A percentile compares a stretch with the other conserved stretches of the same genome.
Conservation (phyloP, 2,113 vertebrate species). For the Eupsittula cactorum region DNA sequence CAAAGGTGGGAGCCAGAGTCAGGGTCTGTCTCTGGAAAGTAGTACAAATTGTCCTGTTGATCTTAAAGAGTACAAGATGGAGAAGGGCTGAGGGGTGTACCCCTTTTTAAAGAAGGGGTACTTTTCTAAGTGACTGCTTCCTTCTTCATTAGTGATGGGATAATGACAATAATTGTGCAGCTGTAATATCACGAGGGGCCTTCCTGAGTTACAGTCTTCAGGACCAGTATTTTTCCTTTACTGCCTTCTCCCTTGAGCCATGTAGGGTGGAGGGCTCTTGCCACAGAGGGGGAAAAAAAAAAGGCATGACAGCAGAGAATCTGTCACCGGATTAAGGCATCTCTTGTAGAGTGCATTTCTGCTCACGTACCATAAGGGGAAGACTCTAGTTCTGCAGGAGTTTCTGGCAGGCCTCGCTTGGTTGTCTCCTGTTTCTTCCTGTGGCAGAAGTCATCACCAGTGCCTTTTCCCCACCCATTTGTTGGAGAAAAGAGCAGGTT, state of each 20-base stretch:
- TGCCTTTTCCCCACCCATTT: neutral
- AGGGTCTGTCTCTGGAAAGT: neutral
- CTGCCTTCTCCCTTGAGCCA: neutral
- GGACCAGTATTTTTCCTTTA: neutral
- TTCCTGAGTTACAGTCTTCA: neutral
- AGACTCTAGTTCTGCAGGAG: neutral
- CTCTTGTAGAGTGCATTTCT: neutral
- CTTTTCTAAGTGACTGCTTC: neutral
- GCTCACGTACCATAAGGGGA: neutral
- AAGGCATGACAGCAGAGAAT: neutral
- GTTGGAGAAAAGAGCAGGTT: neutral
- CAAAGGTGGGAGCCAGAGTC: neutral
- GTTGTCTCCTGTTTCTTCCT: neutral
- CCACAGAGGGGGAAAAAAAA: neutral
- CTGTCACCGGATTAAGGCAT: neutral
- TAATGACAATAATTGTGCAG: neutral
- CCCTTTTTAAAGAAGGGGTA: neutral
- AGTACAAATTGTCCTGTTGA: neutral
- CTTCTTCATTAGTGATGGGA: neutral
- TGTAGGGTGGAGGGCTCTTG: neutral
- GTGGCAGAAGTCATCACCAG: neutral
- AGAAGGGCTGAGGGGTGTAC: neutral
- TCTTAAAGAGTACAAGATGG: neutral
- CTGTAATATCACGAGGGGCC: rapidly evolving
- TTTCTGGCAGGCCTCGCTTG: neutral